A percentile compares a stretch with the other conserved stretches of the same genome.
These are phyloP conservation scores for Narcine bancroftii DNA, from an alignment of 2,113 vertebrate species.

Conservation along the genomic window DNA sequence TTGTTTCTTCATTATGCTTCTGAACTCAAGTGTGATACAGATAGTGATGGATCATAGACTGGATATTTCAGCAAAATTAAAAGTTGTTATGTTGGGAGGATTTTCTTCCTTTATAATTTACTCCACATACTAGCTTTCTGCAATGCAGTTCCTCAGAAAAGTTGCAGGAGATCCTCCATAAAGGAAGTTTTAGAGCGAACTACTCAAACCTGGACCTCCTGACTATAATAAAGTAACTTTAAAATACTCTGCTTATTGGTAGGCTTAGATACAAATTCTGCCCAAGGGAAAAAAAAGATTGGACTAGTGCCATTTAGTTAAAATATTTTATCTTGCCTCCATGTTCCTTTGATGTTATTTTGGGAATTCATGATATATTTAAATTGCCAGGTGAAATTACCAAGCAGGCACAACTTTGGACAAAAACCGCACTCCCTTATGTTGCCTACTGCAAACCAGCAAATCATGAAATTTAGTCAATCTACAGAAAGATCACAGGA, in stretches of 20 bases:
- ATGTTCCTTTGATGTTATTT: too few species aligned
- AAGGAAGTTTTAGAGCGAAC: not conserved
- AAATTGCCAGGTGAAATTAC: not conserved
- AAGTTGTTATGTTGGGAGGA: not conserved
- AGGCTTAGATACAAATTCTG: not conserved
- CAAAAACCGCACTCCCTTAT: not conserved
- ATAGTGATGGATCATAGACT: not conserved
- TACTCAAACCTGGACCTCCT: not conserved
- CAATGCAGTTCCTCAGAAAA: not conserved
- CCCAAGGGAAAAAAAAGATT: not conserved
- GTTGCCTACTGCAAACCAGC: not conserved
- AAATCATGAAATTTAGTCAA: not conserved
- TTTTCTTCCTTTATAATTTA: not conserved
- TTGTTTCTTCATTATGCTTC: not conserved
- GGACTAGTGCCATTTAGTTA: not conserved
- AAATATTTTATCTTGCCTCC: not conserved
- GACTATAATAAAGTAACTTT: not conserved
- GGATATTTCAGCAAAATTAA: not conserved
- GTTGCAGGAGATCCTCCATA: not conserved
- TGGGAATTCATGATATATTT: not conserved
- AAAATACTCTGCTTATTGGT: not conserved
- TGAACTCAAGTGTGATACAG: not conserved
- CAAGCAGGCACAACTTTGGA: not conserved
- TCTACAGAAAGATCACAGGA: not conserved
- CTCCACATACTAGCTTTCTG: too few species aligned